A percentile compares a stretch with the other conserved stretches of the same genome.
Evolutionary conservation across 2,888 invertebrate genomes (phyloP).

Genomic region (Ceriagrion tenellum): DNA sequence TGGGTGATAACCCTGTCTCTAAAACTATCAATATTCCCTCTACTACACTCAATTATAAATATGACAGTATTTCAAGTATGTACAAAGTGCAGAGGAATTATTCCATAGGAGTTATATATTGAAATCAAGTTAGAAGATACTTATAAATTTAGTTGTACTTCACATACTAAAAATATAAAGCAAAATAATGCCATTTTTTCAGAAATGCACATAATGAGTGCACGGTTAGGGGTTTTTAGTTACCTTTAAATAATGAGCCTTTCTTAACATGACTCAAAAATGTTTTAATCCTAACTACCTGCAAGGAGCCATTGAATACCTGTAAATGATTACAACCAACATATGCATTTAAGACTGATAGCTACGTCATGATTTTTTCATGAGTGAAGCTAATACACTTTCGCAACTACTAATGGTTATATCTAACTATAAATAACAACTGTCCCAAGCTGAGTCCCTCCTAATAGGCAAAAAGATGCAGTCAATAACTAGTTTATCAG

Average conservation of each 20-base stretch:
- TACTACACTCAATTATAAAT: neutral
- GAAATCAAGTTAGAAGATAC: neutral
- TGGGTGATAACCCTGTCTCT: neutral
- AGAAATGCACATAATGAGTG: neutral
- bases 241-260: neutral
- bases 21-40: slow-evolving; percentile 10
- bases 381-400: too few species aligned
- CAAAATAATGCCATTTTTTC: neutral
- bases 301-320: neutral
- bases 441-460: too few species aligned
- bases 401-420: too few species aligned
- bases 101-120: neutral
- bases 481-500: too few species aligned
- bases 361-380: too few species aligned
- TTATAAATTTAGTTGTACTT: slow-evolving; percentile 23
- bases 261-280: neutral
- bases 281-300: neutral
- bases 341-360: neutral
- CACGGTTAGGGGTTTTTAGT: neutral
- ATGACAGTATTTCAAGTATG: slow-evolving; percentile 44
- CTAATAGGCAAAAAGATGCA: too few species aligned
- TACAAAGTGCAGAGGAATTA: slow-evolving; percentile 8
- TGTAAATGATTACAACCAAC: too few species aligned
- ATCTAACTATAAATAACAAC: too few species aligned
- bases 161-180: neutral